phyloP scores from a whole-genome alignment of 2,113 vertebrate genomes.

The Pituophis catenifer region DNA sequence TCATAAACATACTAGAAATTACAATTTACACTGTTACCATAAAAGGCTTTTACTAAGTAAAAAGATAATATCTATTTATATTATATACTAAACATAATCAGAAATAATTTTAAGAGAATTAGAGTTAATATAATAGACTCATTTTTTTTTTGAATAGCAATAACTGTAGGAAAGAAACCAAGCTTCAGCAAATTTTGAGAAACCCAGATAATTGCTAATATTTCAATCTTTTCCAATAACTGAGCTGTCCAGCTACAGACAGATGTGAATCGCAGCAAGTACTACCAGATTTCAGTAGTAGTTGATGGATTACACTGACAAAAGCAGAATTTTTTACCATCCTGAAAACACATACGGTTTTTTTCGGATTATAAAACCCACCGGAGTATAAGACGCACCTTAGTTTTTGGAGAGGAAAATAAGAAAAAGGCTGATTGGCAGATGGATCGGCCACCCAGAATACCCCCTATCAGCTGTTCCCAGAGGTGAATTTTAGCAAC shows the following conservation, averaged over 20 bases:
- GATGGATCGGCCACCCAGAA: too few species aligned
- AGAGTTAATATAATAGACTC: background rate
- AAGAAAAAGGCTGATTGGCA: too few species aligned
- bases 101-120: background rate
- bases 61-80: background rate
- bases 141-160: background rate
- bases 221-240: background rate
- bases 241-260: background rate
- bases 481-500: too few species aligned
- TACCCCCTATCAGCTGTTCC: too few species aligned
- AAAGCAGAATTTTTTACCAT: background rate
- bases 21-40: background rate
- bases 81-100: background rate
- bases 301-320: background rate
- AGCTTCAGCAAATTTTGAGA: too few species aligned
- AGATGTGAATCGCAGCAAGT: background rate
- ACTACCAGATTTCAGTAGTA: background rate
- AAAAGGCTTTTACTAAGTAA: slow-evolving; percentile 16
- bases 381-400: too few species aligned
- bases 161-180: too few species aligned
- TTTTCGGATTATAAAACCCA: too few species aligned
- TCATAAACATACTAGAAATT: background rate
- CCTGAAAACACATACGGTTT: background rate
- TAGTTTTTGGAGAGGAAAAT: too few species aligned
- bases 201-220: background rate